Base-by-base conservation (phyloP, 1,140 invertebrate species). In the Ceratina australensis region DNA sequence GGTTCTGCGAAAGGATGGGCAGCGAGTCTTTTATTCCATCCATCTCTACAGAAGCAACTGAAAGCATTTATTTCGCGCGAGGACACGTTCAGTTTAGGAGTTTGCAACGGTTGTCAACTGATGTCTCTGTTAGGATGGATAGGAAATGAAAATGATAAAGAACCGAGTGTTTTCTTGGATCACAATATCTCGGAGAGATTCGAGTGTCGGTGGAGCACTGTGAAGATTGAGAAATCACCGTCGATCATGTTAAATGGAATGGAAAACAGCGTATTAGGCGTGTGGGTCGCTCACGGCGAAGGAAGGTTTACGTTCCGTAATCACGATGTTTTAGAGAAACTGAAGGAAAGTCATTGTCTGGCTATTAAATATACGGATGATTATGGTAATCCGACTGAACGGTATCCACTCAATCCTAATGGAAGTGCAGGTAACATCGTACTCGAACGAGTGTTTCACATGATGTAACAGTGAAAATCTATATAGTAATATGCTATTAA, bases 1-100 rank as follows among this genome's bases (percentile, higher is more conserved):
- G 98, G 98, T 0, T 99, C 98, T 1, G 98, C 97, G 0, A 99
- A 98, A 93, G 98, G 98, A 20, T 99, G 98, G 98, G 98, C 98
- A 3, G 98, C 97, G 0, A 96, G 96, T 84, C 95, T 99, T 18
- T 87, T 96, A 5, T 98, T 97, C 89, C 93, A 96, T 89, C 86
- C 91, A 26, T 86, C 85, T 18, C 81, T 96, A 5, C 94, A 94
- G 71, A 92, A 94, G 26, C 93, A 93, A 52, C 87, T 96, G 2
- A 90, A 91, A 72, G 87, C 91, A 8, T 97, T 98, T 87, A 95
- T 99, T 60, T 89, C 94, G 47, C 94, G 97, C 24, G 81, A 92
- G 3, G 95, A 99, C 88, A 98, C 97, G 0, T 99, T 99, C 89
- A 98, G 98, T 80, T 94, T 99, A 60, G 98, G 98, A 56, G 97